Conservation (phyloP, 2,888 invertebrate genomes). For the Drosophila helvetica region DNA sequence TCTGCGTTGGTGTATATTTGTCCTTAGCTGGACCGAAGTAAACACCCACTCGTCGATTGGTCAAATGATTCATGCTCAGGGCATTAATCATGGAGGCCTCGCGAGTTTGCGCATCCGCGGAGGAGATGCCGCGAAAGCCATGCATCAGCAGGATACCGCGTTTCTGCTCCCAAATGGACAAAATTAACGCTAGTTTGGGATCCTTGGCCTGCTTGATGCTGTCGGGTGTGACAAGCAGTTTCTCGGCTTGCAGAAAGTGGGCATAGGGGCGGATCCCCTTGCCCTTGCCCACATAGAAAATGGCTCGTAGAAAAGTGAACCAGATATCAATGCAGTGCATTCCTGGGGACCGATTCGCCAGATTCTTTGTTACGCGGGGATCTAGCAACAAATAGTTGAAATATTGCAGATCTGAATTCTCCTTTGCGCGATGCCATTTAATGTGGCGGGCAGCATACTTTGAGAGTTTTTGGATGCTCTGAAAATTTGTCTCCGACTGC, state of each 20-base stretch:
- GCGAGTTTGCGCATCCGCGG: constrained; percentile 95
- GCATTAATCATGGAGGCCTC: constrained; percentile 98
- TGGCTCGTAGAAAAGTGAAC: constrained; percentile 90
- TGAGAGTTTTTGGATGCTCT: constrained; percentile 21
- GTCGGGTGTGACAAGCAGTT: constrained; percentile 36
- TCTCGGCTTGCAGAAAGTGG: constrained; percentile 82
- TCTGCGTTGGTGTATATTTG: constrained; percentile 41
- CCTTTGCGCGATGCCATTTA: constrained; percentile 43
- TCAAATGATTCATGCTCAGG: constrained; percentile 89
- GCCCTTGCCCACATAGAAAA: constrained; percentile 98
- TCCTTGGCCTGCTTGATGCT: constrained; percentile 52
- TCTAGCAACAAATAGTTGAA: constrained; percentile 68
- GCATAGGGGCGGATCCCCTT: constrained; percentile 93
- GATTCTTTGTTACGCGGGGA: constrained; percentile 56
- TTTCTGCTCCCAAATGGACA: constrained; percentile 92
- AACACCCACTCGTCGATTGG: constrained; percentile 90
- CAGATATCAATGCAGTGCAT: constrained; percentile 86
- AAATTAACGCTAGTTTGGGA: constrained; percentile 89
- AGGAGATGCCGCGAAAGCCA: constrained; percentile 93
- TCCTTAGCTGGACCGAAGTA: constrained; percentile 87
- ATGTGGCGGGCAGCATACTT: constrained; percentile 37
- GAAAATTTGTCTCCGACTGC: constrained; percentile 45
- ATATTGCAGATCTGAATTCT: constrained; percentile 29
- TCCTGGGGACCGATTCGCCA: constrained; percentile 26
- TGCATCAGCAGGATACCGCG: constrained; percentile 94